Evolutionary conservation across 2,888 invertebrate species (phyloP).

Genomic region (Hemaris fuciformis): DNA sequence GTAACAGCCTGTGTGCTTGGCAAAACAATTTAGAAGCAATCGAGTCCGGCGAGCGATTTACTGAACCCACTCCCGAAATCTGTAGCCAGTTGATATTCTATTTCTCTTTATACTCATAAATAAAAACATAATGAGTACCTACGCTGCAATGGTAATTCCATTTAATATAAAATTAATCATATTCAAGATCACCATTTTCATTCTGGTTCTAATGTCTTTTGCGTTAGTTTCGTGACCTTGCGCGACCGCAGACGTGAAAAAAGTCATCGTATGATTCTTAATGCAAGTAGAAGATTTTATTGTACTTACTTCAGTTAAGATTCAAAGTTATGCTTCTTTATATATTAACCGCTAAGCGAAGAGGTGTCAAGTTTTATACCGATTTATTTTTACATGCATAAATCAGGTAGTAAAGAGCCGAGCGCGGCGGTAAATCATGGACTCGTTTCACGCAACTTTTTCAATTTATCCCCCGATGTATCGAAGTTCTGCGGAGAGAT

Average conservation of each 20-base stretch:
- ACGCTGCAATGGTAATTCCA: no score
- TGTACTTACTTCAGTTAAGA: no score
- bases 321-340: not conserved
- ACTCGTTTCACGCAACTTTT: conserved; percentile 21
- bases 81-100: no score
- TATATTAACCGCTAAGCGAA: not conserved
- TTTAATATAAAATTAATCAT: no score
- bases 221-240: not conserved
- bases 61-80: no score
- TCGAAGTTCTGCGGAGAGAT: conserved; percentile 55
- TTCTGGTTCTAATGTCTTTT: not conserved
- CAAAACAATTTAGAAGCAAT: no score
- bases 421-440: conserved; percentile 3
- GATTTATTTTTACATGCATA: not conserved
- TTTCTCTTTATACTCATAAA: not conserved
- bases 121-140: no score
- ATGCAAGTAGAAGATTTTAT: no score
- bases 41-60: no score
- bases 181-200: not conserved
- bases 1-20: no score
- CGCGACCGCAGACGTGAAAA: not conserved
- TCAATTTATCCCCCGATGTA: conserved; percentile 28
- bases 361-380: not conserved
- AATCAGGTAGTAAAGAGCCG: not conserved
- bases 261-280: not conserved